Conservation (phyloP, 2,888 invertebrate genomes). For the Synergus gifuensis region DNA sequence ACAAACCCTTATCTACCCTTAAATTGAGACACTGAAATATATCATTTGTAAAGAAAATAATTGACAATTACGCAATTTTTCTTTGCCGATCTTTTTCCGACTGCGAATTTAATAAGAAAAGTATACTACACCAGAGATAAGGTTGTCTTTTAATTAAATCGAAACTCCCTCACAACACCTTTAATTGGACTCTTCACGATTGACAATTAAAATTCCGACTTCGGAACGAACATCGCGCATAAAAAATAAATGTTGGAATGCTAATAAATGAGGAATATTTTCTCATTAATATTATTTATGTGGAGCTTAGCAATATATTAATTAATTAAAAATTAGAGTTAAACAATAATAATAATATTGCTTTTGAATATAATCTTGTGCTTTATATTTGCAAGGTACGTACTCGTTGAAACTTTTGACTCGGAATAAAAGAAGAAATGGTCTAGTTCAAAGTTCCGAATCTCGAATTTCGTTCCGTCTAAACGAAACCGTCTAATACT, state of each 20-base stretch:
- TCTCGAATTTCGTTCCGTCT: background rate
- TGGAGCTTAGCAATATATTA: no score
- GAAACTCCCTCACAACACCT: slow-evolving; percentile 56
- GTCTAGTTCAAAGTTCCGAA: slow-evolving; percentile 18
- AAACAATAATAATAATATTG: background rate
- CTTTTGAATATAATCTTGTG: background rate
- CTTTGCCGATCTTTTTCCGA: slow-evolving; percentile 43
- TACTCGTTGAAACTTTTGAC: background rate
- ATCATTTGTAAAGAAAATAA: slow-evolving; percentile 62
- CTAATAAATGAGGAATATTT: background rate
- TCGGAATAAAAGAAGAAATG: background rate
- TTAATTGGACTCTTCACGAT: slow-evolving; percentile 59
- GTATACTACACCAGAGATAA: slow-evolving; percentile 44
- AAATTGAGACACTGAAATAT: slow-evolving; percentile 47
- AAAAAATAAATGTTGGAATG: background rate
- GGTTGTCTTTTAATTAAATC: slow-evolving; percentile 61
- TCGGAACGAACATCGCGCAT: background rate
- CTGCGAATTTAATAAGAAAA: slow-evolving; percentile 24
- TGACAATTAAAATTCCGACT: slow-evolving; percentile 37
- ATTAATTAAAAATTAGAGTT: no score
- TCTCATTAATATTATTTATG: background rate
- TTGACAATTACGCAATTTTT: slow-evolving; percentile 64
- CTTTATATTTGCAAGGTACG: background rate
- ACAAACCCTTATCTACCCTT: slow-evolving; percentile 61
- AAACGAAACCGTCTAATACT: slow-evolving; percentile 8